A percentile compares a stretch with the other conserved stretches of the same genome.
These are phyloP conservation scores for Folsomia manolachei DNA, from an alignment of 2,888 invertebrate species.

Conservation along the genomic window DNA sequence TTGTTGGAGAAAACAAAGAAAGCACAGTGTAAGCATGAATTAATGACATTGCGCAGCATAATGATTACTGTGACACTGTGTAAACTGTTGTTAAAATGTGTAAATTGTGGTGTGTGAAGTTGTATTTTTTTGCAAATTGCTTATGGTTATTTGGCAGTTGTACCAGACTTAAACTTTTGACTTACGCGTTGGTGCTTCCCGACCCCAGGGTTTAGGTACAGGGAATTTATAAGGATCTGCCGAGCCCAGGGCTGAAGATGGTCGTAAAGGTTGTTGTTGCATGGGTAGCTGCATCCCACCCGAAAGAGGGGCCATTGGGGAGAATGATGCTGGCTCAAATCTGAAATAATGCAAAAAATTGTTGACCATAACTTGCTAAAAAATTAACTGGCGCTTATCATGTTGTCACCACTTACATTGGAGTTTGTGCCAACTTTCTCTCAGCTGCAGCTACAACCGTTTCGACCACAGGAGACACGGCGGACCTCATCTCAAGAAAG, in stretches of 20 bases:
- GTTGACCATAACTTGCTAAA: background rate
- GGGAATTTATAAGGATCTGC: conserved; percentile 43
- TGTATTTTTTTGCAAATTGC: background rate
- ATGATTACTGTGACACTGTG: too few species aligned
- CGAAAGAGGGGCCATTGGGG: conserved; percentile 30
- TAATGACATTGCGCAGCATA: background rate
- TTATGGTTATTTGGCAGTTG: too few species aligned
- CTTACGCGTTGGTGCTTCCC: conserved; percentile 28
- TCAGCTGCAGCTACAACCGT: conserved; percentile 52
- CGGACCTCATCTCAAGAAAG: conserved; percentile 58
- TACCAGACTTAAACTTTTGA: too few species aligned
- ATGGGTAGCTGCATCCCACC: conserved; percentile 22
- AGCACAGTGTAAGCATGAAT: conserved; percentile 11
- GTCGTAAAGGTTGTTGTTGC: conserved; percentile 25
- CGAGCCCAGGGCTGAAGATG: conserved; percentile 29
- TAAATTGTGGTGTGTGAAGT: background rate
- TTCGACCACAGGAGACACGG: conserved; percentile 44
- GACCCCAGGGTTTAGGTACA: conserved; percentile 45
- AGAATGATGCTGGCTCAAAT: background rate
- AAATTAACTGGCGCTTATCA: background rate
- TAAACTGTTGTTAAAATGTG: background rate
- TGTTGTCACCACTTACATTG: conserved; percentile 35
- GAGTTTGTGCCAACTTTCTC: conserved; percentile 48
- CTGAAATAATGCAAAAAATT: background rate
- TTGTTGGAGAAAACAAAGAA: conserved; percentile 39